A percentile compares a stretch with the other conserved stretches of the same genome.
phyloP scores from a whole-genome alignment of 2,113 vertebrate species.

The Strix uralensis region DNA sequence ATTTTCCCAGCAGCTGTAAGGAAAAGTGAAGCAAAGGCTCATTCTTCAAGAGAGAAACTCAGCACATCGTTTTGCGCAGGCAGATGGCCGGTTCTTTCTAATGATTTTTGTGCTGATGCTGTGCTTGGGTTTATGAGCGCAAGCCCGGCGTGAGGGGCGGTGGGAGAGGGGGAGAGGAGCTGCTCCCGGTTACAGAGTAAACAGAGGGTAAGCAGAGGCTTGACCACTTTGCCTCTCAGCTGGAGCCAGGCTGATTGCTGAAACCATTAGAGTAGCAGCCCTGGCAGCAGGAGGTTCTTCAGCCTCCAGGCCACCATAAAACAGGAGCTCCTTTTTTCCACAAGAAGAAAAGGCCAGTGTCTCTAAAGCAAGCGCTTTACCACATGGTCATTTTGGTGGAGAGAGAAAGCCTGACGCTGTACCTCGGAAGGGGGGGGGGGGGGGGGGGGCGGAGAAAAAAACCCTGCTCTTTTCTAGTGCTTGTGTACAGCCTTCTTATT shows the following conservation, averaged over 20 bases:
- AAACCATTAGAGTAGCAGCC: conserved; percentile 19
- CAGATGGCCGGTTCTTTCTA: not conserved
- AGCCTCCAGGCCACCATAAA: conserved; percentile 75
- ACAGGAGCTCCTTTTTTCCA: conserved; percentile 76
- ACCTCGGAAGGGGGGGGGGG: not conserved
- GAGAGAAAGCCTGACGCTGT: conserved; percentile 35
- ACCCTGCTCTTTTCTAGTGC: not conserved
- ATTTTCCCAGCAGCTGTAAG: conserved; percentile 3
- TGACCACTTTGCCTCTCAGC: not conserved
- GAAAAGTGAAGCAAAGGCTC: not conserved
- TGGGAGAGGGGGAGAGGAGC: not conserved
- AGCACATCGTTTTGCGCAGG: not conserved
- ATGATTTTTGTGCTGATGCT: not conserved
- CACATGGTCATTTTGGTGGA: conserved; percentile 69
- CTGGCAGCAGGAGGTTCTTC: conserved; percentile 40
- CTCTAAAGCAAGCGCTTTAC: conserved; percentile 70
- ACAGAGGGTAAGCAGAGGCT: not conserved
- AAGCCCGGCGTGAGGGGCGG: not conserved
- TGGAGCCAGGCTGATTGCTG: conserved; percentile 53
- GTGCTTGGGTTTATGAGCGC: not conserved
- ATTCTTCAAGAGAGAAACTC: not conserved
- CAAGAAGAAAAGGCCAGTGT: conserved; percentile 78
- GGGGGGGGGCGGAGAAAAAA: not conserved
- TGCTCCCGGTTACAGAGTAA: not conserved
- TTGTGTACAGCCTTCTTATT: not conserved